Percentiles rank a stretch among this genome's conserved stretches.
phyloP scores from a whole-genome alignment of 2,888 invertebrate species.

The Caenorhabditis becei region DNA sequence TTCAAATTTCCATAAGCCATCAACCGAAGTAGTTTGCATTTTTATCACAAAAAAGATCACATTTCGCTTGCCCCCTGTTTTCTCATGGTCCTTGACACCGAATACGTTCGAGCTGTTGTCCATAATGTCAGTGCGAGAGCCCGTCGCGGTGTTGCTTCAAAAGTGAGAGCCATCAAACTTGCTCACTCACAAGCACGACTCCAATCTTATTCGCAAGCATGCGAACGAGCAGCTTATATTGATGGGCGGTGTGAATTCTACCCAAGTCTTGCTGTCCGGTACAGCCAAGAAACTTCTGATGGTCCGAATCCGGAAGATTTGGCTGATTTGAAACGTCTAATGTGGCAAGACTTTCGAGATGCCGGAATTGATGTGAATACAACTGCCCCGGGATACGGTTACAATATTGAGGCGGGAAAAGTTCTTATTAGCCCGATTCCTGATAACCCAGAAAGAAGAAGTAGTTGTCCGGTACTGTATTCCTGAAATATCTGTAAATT shows the following conservation, averaged over 20 bases:
- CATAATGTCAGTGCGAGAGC: constrained; percentile 54
- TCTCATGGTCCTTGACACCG: constrained; percentile 53
- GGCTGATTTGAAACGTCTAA: constrained; percentile 15
- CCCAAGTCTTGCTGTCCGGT: constrained; percentile 27
- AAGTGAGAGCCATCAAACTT: constrained; percentile 42
- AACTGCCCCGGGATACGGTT: constrained; percentile 29
- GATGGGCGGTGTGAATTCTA: constrained; percentile 46
- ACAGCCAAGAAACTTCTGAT: background rate
- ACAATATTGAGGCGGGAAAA: constrained; percentile 14
- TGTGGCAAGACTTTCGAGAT: constrained; percentile 39
- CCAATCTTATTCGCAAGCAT: constrained; percentile 39
- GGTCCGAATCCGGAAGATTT: background rate
- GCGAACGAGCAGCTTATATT: constrained; percentile 40
- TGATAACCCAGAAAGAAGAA: background rate
- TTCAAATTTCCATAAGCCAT: constrained; percentile 36
- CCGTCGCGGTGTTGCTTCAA: constrained; percentile 52
- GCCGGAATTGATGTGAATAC: constrained; percentile 49
- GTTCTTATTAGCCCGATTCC: constrained; percentile 19
- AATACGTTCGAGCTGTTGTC: constrained; percentile 58
- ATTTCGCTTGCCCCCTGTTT: too few relatives aligned
- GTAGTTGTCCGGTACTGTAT: constrained; percentile 40
- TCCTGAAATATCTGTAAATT: background rate
- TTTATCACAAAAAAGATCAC: too few relatives aligned
- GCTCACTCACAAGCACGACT: constrained; percentile 52
- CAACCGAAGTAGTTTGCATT: constrained; percentile 2